Evolutionary conservation across 2,113 vertebrate genomes (phyloP).

Genomic region (Lophius piscatorius): DNA sequence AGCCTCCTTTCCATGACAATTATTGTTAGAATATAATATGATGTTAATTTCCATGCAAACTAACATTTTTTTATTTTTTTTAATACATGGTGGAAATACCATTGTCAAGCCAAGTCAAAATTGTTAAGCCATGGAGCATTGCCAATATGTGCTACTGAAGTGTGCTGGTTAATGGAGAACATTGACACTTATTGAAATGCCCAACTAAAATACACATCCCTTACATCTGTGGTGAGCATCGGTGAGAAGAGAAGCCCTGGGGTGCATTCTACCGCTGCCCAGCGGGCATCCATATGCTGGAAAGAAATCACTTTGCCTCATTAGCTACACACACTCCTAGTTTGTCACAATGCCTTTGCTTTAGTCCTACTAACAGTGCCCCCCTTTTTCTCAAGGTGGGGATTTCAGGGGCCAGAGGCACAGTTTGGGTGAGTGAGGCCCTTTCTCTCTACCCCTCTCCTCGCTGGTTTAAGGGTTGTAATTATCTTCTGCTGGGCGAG

Average conservation of each 20-base stretch:
- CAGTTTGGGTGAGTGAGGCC: conserved; percentile 85
- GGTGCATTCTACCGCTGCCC: conserved; percentile 67
- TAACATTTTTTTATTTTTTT: too few species aligned
- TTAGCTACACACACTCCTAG: conserved; percentile 83
- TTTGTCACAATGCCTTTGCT: conserved; percentile 77
- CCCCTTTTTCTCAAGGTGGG: conserved; percentile 79
- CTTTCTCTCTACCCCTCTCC: conserved; percentile 78
- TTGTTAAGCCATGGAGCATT: too few species aligned
- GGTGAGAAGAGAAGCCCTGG: conserved; percentile 69
- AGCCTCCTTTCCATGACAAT: not conserved
- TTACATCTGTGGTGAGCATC: conserved; percentile 59
- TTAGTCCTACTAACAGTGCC: conserved; percentile 78
- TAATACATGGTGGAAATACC: too few species aligned
- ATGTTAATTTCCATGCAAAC: too few species aligned
- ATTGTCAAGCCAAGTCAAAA: too few species aligned
- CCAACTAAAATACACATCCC: conserved; percentile 71
- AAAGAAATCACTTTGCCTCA: conserved; percentile 80
- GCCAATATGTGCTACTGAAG: conserved; percentile 6
- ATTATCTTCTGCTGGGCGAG: conserved; percentile 94
- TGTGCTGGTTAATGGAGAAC: conserved; percentile 20
- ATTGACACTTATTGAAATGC: conserved; percentile 35
- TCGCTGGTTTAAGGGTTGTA: conserved; percentile 91
- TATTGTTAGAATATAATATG: too few species aligned
- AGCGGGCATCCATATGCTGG: conserved; percentile 70
- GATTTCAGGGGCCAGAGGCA: conserved; percentile 83